Evolutionary conservation across 2,113 vertebrate genomes (phyloP).

Genomic region (Syrmaticus mikado): DNA sequence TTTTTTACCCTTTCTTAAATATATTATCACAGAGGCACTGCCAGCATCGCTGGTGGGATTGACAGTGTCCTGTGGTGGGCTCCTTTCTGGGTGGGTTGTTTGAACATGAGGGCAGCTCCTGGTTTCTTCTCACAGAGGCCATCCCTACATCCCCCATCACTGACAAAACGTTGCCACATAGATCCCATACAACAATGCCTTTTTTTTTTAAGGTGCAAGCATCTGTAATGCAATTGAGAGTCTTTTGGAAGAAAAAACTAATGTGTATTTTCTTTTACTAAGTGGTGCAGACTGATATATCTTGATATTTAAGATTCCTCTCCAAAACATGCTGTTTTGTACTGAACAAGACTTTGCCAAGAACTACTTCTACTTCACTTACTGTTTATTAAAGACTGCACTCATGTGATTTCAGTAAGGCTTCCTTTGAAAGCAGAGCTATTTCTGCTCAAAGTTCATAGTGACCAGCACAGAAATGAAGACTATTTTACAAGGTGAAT

Average conservation of each 20-base stretch:
- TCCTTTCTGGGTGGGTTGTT: background rate
- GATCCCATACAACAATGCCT: background rate
- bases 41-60: background rate
- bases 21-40: background rate
- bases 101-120: background rate
- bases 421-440: background rate
- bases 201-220: background rate
- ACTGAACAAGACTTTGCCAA: background rate
- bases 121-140: background rate
- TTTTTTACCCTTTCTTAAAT: background rate
- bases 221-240: background rate
- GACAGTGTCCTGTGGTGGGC: background rate
- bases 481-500: background rate
- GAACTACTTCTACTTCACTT: background rate
- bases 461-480: background rate
- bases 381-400: background rate
- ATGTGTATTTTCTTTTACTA: background rate
- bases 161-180: background rate
- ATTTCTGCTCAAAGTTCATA: background rate
- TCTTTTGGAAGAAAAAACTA: background rate
- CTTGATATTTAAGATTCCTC: background rate
- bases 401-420: background rate
- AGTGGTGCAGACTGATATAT: background rate
- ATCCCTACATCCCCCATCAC: background rate
- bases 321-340: background rate